Conservation (phyloP, 2,797 vertebrate species). For the Denticeps clupeoides region DNA sequence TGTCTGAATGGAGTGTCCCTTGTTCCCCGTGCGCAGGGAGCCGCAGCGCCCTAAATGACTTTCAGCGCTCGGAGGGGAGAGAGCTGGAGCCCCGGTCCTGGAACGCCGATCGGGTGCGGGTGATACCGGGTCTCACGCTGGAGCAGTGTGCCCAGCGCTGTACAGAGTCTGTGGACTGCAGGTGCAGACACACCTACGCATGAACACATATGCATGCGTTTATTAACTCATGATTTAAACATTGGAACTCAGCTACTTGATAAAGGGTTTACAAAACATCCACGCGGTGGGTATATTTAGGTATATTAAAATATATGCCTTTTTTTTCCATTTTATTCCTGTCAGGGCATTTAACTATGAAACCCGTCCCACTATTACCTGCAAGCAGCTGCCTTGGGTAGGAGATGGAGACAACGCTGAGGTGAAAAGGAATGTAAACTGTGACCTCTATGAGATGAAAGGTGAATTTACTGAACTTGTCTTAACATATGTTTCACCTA, state of each 20-base stretch:
- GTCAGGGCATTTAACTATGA: slow-evolving; percentile 83
- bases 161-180: slow-evolving; percentile 60
- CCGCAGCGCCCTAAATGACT: slow-evolving; percentile 80
- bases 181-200: slow-evolving; percentile 41
- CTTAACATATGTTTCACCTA: too few relatives aligned
- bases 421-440: slow-evolving; percentile 77
- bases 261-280: too few relatives aligned
- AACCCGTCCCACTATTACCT: slow-evolving; percentile 58
- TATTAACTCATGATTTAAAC: background rate
- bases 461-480: slow-evolving; percentile 58
- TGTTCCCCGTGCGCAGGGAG: background rate
- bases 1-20: background rate
- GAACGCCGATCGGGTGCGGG: slow-evolving; percentile 34
- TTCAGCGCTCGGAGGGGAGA: slow-evolving; percentile 76
- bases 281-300: too few relatives aligned
- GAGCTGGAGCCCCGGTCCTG: slow-evolving; percentile 61
- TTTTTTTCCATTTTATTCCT: slow-evolving; percentile 5
- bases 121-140: slow-evolving; percentile 43
- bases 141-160: slow-evolving; percentile 76
- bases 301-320: too few relatives aligned
- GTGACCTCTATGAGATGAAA: slow-evolving; percentile 93
- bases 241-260: too few relatives aligned
- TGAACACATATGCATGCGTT: background rate
- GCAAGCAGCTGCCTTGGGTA: slow-evolving; percentile 83
- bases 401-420: slow-evolving; percentile 58